A percentile compares a stretch with the other conserved stretches of the same genome.
Evolutionary conservation across 2,113 vertebrate genomes (phyloP).

Genomic region (Pionites leucogaster): DNA sequence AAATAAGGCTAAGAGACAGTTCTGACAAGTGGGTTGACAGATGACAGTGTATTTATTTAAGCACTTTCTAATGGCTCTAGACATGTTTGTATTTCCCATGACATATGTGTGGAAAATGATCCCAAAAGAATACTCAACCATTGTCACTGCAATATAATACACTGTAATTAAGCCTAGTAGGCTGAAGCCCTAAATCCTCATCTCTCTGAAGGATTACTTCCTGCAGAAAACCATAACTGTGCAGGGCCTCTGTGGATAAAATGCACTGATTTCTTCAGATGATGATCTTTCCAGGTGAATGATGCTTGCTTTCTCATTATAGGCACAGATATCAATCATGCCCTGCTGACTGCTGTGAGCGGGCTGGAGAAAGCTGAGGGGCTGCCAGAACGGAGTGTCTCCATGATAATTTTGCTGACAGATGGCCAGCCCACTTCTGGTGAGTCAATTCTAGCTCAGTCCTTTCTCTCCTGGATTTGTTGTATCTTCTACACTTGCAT

Average conservation of each 20-base stretch:
- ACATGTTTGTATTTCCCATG: neutral
- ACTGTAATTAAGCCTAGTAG: neutral
- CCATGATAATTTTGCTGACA: constrained; percentile 90
- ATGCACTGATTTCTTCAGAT: neutral
- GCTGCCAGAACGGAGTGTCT: constrained; percentile 70
- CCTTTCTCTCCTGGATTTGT: neutral
- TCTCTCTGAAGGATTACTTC: neutral
- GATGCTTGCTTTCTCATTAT: neutral
- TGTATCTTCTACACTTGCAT: neutral
- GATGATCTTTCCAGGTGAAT: neutral
- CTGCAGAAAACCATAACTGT: neutral
- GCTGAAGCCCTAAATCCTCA: neutral
- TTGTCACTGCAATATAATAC: neutral
- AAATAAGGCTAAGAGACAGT: neutral
- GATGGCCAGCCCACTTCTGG: constrained; percentile 90
- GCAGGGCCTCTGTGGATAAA: neutral
- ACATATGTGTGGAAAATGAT: neutral
- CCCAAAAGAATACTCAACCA: neutral
- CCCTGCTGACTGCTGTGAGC: constrained; percentile 75
- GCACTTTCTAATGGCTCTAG: neutral
- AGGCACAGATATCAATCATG: constrained; percentile 86
- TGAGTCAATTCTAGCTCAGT: constrained; percentile 15
- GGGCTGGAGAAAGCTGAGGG: constrained; percentile 69
- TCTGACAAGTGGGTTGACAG: neutral
- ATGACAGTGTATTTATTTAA: neutral